phyloP scores from a whole-genome alignment of 2,797 vertebrate genomes.

The Fundulus diaphanus region DNA sequence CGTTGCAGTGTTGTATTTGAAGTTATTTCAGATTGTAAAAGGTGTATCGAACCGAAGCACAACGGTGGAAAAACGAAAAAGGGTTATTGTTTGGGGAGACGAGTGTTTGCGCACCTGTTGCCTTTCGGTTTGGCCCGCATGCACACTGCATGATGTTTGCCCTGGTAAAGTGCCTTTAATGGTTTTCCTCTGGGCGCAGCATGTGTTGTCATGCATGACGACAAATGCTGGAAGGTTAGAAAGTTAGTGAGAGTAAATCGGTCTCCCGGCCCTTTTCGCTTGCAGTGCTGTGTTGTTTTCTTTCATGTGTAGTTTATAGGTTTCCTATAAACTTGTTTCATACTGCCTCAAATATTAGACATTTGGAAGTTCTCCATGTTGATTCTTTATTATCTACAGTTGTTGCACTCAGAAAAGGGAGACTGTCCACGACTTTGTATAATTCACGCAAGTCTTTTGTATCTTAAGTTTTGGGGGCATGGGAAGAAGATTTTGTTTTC shows the following conservation, averaged over 20 bases:
- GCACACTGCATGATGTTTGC: conserved; percentile 19
- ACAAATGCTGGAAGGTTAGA: too few relatives aligned
- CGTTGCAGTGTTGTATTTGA: background rate
- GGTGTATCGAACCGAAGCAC: background rate
- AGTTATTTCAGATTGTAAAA: background rate
- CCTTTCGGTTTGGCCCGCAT: conserved; percentile 10
- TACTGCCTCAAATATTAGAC: conserved; percentile 5
- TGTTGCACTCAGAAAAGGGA: conserved; percentile 5
- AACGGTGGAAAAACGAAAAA: conserved; percentile 15
- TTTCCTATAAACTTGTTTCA: background rate
- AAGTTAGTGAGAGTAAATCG: background rate
- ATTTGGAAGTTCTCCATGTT: background rate
- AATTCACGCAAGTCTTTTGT: background rate
- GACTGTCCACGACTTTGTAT: background rate
- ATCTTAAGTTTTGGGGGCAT: background rate
- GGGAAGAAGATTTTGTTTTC: conserved; percentile 5
- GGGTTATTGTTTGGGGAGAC: conserved; percentile 30
- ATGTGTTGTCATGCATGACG: conserved; percentile 11
- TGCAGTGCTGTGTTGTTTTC: background rate
- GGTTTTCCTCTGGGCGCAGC: background rate
- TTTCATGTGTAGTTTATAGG: conserved; percentile 10
- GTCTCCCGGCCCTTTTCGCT: background rate
- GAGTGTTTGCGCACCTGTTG: conserved; percentile 58
- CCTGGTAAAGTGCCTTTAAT: conserved; percentile 32
- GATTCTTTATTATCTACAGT: background rate